These are phyloP conservation scores for Oreochromis grahami DNA, from an alignment of 2,797 vertebrate genomes.

Conservation along the genomic window DNA sequence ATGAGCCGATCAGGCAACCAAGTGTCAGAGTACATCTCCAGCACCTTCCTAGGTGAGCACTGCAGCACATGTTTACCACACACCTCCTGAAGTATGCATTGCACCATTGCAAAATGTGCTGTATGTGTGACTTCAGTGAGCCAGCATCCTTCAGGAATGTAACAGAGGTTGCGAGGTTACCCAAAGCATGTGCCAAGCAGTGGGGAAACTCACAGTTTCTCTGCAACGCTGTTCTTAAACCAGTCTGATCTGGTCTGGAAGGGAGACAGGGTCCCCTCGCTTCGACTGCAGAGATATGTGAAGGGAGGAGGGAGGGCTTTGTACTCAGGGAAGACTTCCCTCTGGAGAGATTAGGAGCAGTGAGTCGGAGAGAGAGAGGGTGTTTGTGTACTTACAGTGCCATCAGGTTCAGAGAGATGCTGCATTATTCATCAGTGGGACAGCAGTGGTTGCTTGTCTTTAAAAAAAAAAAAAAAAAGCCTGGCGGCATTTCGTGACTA, in stretches of 20 bases:
- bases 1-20: constrained; percentile 99
- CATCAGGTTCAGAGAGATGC: constrained; percentile 14
- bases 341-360: constrained; percentile 19
- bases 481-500: constrained; percentile 25
- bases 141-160: neutral
- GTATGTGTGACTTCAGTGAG: neutral
- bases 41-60: constrained; percentile 94
- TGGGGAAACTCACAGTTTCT: constrained; percentile 3
- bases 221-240: constrained; percentile 52
- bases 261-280: constrained; percentile 20
- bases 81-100: neutral
- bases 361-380: neutral
- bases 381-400: neutral
- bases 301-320: constrained; percentile 2
- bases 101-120: neutral
- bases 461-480: neutral
- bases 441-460: constrained; percentile 32
- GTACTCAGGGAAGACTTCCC: constrained; percentile 38
- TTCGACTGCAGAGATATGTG: constrained; percentile 40
- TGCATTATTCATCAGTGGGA: constrained; percentile 49
- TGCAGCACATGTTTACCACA: neutral
- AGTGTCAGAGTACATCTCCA: constrained; percentile 99
- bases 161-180: constrained; percentile 18
- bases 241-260: constrained; percentile 65
- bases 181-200: constrained; percentile 7